phyloP scores from a whole-genome alignment of 1,140 invertebrate species.

The Tigriopus japonicus region DNA sequence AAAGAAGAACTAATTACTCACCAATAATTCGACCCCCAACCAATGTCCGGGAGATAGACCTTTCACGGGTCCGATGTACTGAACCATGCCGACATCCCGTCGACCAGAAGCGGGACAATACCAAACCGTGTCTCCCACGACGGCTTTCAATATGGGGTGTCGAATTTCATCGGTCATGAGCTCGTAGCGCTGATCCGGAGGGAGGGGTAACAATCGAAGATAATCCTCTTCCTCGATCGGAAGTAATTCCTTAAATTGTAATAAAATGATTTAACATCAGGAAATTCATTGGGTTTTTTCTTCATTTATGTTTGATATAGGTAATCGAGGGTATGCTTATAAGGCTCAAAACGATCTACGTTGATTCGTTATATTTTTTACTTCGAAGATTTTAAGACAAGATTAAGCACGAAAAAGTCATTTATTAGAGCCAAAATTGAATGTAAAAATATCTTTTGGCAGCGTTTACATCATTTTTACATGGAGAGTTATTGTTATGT shows the following conservation, averaged over 20 bases:
- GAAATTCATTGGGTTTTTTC: too few relatives aligned
- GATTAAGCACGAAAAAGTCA: too few relatives aligned
- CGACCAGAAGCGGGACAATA: neutral
- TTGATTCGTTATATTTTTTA: too few relatives aligned
- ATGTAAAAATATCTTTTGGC: too few relatives aligned
- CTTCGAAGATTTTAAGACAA: too few relatives aligned
- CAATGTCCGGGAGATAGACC: neutral
- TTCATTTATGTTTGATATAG: too few relatives aligned
- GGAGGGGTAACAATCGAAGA: neutral
- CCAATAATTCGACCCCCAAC: slow-evolving; percentile 17
- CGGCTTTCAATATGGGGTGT: neutral
- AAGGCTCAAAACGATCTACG: too few relatives aligned
- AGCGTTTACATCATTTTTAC: too few relatives aligned
- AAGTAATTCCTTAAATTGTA: neutral
- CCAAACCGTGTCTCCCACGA: neutral
- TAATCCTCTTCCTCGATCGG: neutral
- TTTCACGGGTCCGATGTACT: neutral
- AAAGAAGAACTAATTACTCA: slow-evolving; percentile 5
- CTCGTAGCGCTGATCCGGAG: neutral
- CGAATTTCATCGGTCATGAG: neutral
- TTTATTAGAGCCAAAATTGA: too few relatives aligned
- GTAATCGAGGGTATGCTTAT: too few relatives aligned
- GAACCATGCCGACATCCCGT: neutral
- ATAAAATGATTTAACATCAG: too few relatives aligned
- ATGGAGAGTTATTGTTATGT: too few relatives aligned